Base-by-base conservation (phyloP, 2,888 invertebrate genomes). In the Sphaerophoria rueppellii region DNA sequence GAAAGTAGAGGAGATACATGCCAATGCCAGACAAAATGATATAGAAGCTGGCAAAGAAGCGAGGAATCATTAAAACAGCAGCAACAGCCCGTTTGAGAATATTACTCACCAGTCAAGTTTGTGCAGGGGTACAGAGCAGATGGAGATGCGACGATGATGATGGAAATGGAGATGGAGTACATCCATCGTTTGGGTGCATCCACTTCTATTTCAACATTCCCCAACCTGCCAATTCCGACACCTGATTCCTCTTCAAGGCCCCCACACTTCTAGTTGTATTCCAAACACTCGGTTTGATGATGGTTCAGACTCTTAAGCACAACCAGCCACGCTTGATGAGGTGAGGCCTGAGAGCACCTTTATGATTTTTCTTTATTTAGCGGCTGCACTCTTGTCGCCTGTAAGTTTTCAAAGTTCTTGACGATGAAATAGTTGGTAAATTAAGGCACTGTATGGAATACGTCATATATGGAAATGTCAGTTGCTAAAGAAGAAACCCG, bases 171-270 rank as follows among this genome's bases (percentile, higher is more conserved):
- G 34, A 54, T 54, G 58, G 58, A 58, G 58, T 55, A 63, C 67
- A 82, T 67, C 50, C 46, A 57, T 74, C 61, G 63, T 24, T 24
- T 63, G 52, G 71, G 52, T 57, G 43, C 75, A 81, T 81, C 71
- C 71, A 71, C 58, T 65, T 24, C 24, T 57, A 81, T 52, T 75
- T 75, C 55, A 67, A 77, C 82, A 75, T 83, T 78, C 79, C 60
- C 71, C 79, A 83, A 79, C 79, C 83, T 83, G 83, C 83, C 83
- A 83, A 83, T 83, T 83, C 83, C 79, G 79, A 83, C 83, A 83
- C 83, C 83, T 83, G 79, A 83, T 69, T 76, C 79, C 67, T 83
- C 72, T 74, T 79, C 79, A 83, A 77, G 67, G 71, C 72, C 74
- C 74, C 58, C 75, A 75, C 75, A 72, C 75, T 75, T 61, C 60